A percentile compares a stretch with the other conserved stretches of the same genome.
Conservation (phyloP, 30 jellyfish, hydroid and myxozoan species). For the Turritopsis dohrnii region DNA sequence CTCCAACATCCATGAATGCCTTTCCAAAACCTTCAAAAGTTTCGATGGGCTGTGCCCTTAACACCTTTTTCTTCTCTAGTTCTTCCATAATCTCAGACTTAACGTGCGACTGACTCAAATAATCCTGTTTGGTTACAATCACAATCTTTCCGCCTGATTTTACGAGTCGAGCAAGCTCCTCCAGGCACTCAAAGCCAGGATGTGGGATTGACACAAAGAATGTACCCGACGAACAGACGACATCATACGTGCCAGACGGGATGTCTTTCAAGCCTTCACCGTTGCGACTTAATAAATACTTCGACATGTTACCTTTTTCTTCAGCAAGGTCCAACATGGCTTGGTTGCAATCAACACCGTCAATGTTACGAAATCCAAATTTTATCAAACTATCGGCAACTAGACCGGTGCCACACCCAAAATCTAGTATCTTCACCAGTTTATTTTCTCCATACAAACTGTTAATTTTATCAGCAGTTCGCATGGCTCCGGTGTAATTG, state of each 20-base stretch:
- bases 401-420: slow-evolving; percentile 40
- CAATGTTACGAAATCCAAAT: slow-evolving; percentile 24
- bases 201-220: slow-evolving; percentile 30
- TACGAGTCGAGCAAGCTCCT: slow-evolving; percentile 10
- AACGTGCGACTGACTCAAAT: slow-evolving; percentile 11
- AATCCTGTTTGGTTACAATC: slow-evolving; percentile 10
- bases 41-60: background rate
- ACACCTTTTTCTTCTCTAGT: slow-evolving; percentile 8
- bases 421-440: slow-evolving; percentile 29
- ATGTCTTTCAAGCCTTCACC: slow-evolving; percentile 22
- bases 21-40: slow-evolving; percentile 28
- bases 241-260: slow-evolving; percentile 6
- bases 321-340: slow-evolving; percentile 19
- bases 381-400: slow-evolving; percentile 24
- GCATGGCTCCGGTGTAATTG: slow-evolving; percentile 20
- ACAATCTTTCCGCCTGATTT: slow-evolving; percentile 31
- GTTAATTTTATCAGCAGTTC: slow-evolving; percentile 27
- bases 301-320: slow-evolving; percentile 19
- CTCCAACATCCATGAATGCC: slow-evolving; percentile 25
- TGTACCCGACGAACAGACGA: slow-evolving; percentile 30
- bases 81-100: background rate
- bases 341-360: slow-evolving; percentile 29
- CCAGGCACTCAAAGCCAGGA: slow-evolving; percentile 31
- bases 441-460: slow-evolving; percentile 1
- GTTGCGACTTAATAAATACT: background rate